These are phyloP conservation scores for rabbit (Oryctolagus cuniculus) DNA, from an alignment of 2,113 vertebrate genomes.

Conservation along the genomic window DNA sequence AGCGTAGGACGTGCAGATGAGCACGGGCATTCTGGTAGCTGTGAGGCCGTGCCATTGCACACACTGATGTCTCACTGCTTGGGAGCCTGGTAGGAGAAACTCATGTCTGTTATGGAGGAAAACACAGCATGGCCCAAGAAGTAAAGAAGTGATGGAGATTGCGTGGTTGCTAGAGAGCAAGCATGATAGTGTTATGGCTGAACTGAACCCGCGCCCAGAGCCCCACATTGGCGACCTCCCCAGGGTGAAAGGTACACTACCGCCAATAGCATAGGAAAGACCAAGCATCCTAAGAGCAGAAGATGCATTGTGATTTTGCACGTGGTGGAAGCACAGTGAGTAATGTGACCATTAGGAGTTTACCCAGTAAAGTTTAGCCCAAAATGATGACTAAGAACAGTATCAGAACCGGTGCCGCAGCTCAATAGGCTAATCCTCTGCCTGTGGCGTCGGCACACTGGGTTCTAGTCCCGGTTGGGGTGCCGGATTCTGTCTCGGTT, in stretches of 20 bases:
- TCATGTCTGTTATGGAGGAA: fast-evolving
- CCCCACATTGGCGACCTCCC: neutral
- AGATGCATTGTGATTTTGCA: neutral
- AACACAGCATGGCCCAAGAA: neutral
- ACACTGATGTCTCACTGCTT: neutral
- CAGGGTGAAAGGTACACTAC: fast-evolving
- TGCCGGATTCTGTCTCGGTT: too few relatives aligned
- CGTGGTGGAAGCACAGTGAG: neutral
- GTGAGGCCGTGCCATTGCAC: neutral
- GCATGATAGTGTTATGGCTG: fast-evolving
- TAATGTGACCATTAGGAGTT: neutral
- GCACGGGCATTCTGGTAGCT: too few relatives aligned
- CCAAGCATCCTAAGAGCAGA: neutral
- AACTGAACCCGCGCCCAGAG: too few relatives aligned
- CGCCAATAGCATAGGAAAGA: neutral
- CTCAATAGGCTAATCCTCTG: too few relatives aligned
- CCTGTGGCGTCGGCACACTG: too few relatives aligned
- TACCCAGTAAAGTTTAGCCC: neutral
- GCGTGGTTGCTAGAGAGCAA: neutral
- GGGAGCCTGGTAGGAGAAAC: neutral
- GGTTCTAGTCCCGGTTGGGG: too few relatives aligned
- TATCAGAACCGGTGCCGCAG: too few relatives aligned
- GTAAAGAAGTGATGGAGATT: neutral
- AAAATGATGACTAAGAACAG: neutral
- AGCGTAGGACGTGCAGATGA: neutral